phyloP scores from a whole-genome alignment of 2,888 invertebrate species.

The Synanthedon myopaeformis region DNA sequence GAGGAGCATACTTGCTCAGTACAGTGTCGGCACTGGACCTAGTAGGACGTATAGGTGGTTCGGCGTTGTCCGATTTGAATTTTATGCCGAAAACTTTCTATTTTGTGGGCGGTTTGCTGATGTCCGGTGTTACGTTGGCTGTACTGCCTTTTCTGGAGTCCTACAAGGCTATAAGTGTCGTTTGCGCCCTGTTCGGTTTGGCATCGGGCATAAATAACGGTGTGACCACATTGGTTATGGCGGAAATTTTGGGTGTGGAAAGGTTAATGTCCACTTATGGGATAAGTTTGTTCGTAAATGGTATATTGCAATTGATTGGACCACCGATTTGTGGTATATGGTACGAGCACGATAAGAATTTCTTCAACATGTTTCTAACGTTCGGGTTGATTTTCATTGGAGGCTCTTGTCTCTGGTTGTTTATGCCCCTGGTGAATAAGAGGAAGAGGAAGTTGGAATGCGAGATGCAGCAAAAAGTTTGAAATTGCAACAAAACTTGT shows the following conservation, averaged over 20 bases:
- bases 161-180: slow-evolving; percentile 74
- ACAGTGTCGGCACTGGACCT: slow-evolving; percentile 85
- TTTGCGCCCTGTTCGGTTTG: slow-evolving; percentile 82
- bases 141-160: slow-evolving; percentile 76
- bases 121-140: slow-evolving; percentile 82
- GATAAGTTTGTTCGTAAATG: slow-evolving; percentile 87
- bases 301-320: slow-evolving; percentile 82
- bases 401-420: slow-evolving; percentile 81
- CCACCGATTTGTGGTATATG: slow-evolving; percentile 84
- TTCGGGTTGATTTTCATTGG: slow-evolving; percentile 80
- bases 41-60: slow-evolving; percentile 86
- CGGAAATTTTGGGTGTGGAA: slow-evolving; percentile 87
- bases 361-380: slow-evolving; percentile 78
- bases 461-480: slow-evolving; percentile 9
- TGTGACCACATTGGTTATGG: slow-evolving; percentile 88
- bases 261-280: slow-evolving; percentile 87
- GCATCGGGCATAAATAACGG: slow-evolving; percentile 88
- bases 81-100: slow-evolving; percentile 84
- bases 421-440: slow-evolving; percentile 78
- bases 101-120: slow-evolving; percentile 81
- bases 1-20: slow-evolving; percentile 80
- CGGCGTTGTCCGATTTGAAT: slow-evolving; percentile 82
- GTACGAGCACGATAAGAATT: slow-evolving; percentile 74
- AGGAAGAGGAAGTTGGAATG: slow-evolving; percentile 24
- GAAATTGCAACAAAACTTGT: too few relatives aligned